A percentile compares a stretch with the other conserved stretches of the same genome.
phyloP scores from a whole-genome alignment of 2,113 vertebrate genomes.

The Cottus gobio region DNA sequence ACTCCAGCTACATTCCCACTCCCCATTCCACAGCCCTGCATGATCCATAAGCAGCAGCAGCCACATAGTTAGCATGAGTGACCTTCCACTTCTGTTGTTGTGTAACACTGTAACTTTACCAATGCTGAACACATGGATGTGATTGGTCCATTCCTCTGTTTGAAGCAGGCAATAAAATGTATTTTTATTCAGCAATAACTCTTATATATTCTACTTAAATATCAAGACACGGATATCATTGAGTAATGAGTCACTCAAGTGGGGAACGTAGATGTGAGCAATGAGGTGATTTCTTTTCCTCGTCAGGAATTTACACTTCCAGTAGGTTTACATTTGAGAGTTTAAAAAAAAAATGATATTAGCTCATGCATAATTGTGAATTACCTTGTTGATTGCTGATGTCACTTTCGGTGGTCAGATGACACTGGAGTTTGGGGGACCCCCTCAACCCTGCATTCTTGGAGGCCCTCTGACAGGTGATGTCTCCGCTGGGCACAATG shows the following conservation, averaged over 20 bases:
- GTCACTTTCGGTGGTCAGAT: slow-evolving; percentile 37
- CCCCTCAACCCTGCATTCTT: slow-evolving; percentile 50
- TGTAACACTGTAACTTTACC: slow-evolving; percentile 5
- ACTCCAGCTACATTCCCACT: slow-evolving; percentile 63
- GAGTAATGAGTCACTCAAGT: neutral
- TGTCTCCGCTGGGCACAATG: slow-evolving; percentile 33
- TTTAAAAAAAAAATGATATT: too few relatives aligned
- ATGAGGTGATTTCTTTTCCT: slow-evolving; percentile 3
- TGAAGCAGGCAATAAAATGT: neutral
- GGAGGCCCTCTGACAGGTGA: slow-evolving; percentile 64
- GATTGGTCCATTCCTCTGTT: slow-evolving; percentile 1
- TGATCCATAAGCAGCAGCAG: slow-evolving; percentile 51
- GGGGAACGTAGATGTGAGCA: neutral
- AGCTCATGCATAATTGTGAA: neutral
- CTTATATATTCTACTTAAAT: neutral
- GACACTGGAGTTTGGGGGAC: slow-evolving; percentile 28
- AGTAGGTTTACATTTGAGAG: slow-evolving; percentile 14
- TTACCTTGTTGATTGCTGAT: slow-evolving; percentile 16
- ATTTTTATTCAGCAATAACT: neutral
- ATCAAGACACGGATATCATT: neutral
- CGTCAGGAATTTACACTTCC: neutral
- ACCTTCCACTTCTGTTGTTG: slow-evolving; percentile 36
- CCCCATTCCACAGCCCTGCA: slow-evolving; percentile 32
- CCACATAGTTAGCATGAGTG: slow-evolving; percentile 19
- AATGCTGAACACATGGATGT: slow-evolving; percentile 13